phyloP scores from a whole-genome alignment of 2,888 invertebrate species.

The Tuta absoluta region DNA sequence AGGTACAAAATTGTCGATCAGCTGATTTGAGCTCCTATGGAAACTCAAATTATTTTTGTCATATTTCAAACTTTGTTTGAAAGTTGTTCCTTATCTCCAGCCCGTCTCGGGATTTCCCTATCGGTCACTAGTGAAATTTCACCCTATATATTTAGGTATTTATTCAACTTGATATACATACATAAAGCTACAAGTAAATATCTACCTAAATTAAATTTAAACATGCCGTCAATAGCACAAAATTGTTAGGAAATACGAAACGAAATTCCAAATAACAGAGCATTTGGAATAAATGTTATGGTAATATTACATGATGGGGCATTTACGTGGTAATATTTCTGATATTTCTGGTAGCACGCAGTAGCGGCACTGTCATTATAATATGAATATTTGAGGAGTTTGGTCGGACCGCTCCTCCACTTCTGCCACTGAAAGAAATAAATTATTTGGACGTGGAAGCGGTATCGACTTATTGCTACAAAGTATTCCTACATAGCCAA shows the following conservation, averaged over 20 bases:
- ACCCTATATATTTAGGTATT: background rate
- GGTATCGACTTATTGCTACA: background rate
- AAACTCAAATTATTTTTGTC: no score
- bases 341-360: slow-evolving; percentile 23
- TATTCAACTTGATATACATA: background rate
- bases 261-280: slow-evolving; percentile 15
- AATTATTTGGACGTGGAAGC: background rate
- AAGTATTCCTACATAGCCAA: background rate
- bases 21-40: no score
- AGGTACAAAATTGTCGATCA: no score
- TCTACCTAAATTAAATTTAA: background rate
- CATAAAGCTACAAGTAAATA: background rate
- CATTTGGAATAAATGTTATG: slow-evolving; percentile 12
- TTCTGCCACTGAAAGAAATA: background rate
- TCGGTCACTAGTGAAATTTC: no score
- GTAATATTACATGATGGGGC: slow-evolving; percentile 23
- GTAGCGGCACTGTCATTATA: slow-evolving; percentile 15
- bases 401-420: background rate
- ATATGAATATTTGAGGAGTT: slow-evolving; percentile 15
- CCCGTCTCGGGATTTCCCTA: no score
- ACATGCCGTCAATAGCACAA: slow-evolving; percentile 3
- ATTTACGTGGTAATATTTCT: slow-evolving; percentile 3
- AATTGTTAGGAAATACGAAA: slow-evolving; percentile 24
- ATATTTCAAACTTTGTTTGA: no score
- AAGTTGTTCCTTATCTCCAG: no score